phyloP scores from a whole-genome alignment of 2,888 invertebrate genomes.

The Agrochola lota region DNA sequence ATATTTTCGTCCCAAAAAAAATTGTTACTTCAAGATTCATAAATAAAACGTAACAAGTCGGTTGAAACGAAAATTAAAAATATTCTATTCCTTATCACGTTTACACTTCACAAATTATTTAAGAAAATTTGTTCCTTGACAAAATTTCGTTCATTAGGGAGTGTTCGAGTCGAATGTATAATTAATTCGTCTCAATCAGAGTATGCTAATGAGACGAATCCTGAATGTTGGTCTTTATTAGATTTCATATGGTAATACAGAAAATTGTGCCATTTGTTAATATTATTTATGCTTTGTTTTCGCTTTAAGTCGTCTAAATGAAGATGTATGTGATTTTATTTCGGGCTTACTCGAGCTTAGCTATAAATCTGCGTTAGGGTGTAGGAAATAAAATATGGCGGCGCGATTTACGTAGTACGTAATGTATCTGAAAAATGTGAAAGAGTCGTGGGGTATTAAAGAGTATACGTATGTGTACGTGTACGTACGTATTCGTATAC shows the following conservation, averaged over 20 bases:
- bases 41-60: slow-evolving; percentile 5
- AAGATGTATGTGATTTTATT: slow-evolving; percentile 35
- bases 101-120: slow-evolving; percentile 16
- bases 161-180: slow-evolving; percentile 57
- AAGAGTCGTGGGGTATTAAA: background rate
- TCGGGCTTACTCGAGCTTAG: slow-evolving; percentile 3
- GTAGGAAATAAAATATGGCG: slow-evolving; percentile 19
- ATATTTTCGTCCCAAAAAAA: background rate
- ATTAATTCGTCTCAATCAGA: slow-evolving; percentile 58
- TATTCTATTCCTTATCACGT: slow-evolving; percentile 10
- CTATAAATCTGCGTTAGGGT: slow-evolving; percentile 48
- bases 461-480: background rate
- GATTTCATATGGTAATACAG: slow-evolving; percentile 61
- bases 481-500: no score
- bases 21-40: background rate
- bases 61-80: background rate
- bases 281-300: slow-evolving; percentile 47
- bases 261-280: slow-evolving; percentile 30
- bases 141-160: slow-evolving; percentile 58
- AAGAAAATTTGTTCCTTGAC: slow-evolving; percentile 35
- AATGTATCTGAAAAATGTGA: slow-evolving; percentile 12
- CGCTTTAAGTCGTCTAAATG: slow-evolving; percentile 17
- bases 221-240: slow-evolving; percentile 33
- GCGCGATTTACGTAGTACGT: background rate
- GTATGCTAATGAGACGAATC: slow-evolving; percentile 55